Base-by-base conservation (phyloP, 92 coral and sea anemone species). In the Phenganax stokvisi region DNA sequence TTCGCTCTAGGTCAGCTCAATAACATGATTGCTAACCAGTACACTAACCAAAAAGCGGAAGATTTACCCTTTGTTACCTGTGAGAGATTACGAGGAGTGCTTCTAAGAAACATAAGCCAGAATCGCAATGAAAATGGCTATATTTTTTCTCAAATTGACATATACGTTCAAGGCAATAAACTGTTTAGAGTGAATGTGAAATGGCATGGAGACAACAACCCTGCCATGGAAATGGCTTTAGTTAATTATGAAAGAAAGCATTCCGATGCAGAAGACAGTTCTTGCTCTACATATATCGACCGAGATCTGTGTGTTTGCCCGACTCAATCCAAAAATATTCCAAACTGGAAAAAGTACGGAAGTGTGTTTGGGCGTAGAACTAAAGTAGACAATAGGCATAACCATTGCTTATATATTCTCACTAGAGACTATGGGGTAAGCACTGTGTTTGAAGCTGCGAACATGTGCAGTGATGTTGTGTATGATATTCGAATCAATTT, bases 1-100 rank as follows among this genome's bases (percentile, higher is more conserved):
- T 89, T 89, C 89, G 97, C 91, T 27, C 74, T 91, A 9, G 93
- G 97, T 11, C 74, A 89, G 58, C 87, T 92, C 10, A 92, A 92
- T 55, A 81, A 85, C 54, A 72, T 84, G 54, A 91, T 91, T 30
- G 90, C 88, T 28, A 16, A 80, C 58, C 90, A 89, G 70, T 88
- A 64, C 59, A 82, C 86, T 11, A 80, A 71, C 84, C 72, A 25
- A 12, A 71, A 58, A n/a, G 56, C 65, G 62, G 76, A 53, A 54
- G 72, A 70, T 12, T 53, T 64, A 54, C 74, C 87, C 30, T 80
- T 79, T 80, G 73, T 71, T 56, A 79, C 86, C 47, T 89, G 91
- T 75, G 72, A 79, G 67, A 72, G 89, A 20, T 86, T 89, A 62
- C 80, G 59, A 51, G 91, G 91, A 6, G 56, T 86, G 47, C 65